Base-by-base conservation (phyloP, 2,797 vertebrate species). In the Xenops minutus region DNA sequence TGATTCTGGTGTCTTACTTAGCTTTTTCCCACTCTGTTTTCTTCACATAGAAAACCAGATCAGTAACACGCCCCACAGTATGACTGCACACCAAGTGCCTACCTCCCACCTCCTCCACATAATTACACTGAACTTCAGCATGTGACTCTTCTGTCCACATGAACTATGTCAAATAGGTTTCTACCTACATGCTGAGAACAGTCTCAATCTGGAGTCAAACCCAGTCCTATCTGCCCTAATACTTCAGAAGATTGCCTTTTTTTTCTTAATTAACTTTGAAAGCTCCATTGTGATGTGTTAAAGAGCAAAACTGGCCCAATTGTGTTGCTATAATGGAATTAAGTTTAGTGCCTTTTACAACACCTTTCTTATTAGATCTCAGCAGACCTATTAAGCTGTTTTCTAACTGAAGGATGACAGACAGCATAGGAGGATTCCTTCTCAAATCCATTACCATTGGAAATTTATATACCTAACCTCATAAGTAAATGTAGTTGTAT, bases 181-280 rank as follows among this genome's bases (percentile, higher is more conserved):
- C 80, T 32, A 83, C 27, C 13, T 61, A 76, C 48, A 76, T 4
- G 3, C 82, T 85, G 78, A 89, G 74, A 92, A 73, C 22, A 84
- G 39, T 26, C 41, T 67, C 49, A 23, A 18, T 54, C 29, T 83
- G 71, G 41, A 94, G 51, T 30, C 43, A 3, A 17, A 56, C n/a
- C 32, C 36, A 59, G 61, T 39, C 41, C 30, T 39, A 74, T 68
- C 64, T 58, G 34, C 48, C 49, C 36, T 66, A 87, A 72, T 56
- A 88, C 49, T 91, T 91, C 75, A 85, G 63, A 76, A 74, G 61
- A 93, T 62, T 83, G 64, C 36, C 34, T 63, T 39, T 46, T 78
- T 58, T 83, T 56, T 48, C 81, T 72, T 27, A 87, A 92, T 67
- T 88, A 80, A 78, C 76, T 93, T 89, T 72, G 85, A 89, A 89